A percentile compares a stretch with the other conserved stretches of the same genome.
phyloP scores from a whole-genome alignment of 2,888 invertebrate genomes.

The Dasysyrphus tricinctus region DNA sequence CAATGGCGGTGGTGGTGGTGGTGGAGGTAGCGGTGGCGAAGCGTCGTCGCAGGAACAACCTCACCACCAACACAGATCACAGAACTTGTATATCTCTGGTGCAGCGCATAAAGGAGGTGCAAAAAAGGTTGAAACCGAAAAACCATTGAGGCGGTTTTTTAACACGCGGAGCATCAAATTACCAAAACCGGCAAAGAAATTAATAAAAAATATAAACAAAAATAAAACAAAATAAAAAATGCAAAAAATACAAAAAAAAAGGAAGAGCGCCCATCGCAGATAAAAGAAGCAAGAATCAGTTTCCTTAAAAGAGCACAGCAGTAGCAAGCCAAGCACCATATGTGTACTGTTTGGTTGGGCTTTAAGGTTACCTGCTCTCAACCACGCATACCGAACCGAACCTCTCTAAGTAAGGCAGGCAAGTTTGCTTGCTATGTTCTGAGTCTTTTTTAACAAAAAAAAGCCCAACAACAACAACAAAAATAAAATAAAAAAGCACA shows the following conservation, averaged over 20 bases:
- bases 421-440: conserved; percentile 1
- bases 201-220: conserved; percentile 70
- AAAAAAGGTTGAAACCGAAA: conserved; percentile 79
- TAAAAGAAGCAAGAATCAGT: conserved; percentile 54
- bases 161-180: conserved; percentile 81
- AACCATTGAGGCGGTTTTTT: conserved; percentile 80
- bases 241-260: conserved; percentile 51
- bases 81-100: conserved; percentile 37
- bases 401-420: conserved; percentile 17
- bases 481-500: conserved; percentile 5
- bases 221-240: conserved; percentile 69
- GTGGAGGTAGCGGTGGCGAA: conserved; percentile 3
- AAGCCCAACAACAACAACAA: background rate
- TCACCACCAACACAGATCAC: conserved; percentile 61
- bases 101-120: conserved; percentile 70
- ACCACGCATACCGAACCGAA: conserved; percentile 58
- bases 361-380: conserved; percentile 68
- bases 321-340: conserved; percentile 65
- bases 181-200: conserved; percentile 77
- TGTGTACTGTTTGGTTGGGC: conserved; percentile 67
- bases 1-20: background rate
- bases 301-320: conserved; percentile 70
- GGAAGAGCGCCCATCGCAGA: conserved; percentile 59
- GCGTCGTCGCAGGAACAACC: conserved; percentile 23
- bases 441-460: background rate